These are phyloP conservation scores for Crematogaster levior DNA, from an alignment of 2,888 invertebrate species.

Conservation along the genomic window DNA sequence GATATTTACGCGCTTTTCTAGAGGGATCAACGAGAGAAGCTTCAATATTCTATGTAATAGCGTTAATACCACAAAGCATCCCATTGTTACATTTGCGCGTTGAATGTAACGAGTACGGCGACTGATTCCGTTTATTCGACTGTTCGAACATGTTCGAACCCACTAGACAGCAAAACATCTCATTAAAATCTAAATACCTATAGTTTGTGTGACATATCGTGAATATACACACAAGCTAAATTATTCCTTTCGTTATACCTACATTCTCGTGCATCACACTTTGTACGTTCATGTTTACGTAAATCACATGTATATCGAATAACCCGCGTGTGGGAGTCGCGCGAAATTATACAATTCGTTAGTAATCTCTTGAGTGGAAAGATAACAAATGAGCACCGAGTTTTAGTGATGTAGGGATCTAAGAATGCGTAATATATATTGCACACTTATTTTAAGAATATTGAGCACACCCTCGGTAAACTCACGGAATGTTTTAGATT, in stretches of 20 bases:
- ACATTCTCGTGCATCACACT: slow-evolving; percentile 18
- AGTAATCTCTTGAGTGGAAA: not conserved
- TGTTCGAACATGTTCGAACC: slow-evolving; percentile 31
- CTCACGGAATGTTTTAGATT: not conserved
- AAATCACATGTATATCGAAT: slow-evolving; percentile 1
- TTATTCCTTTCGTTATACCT: slow-evolving; percentile 10
- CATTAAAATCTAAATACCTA: slow-evolving; percentile 56
- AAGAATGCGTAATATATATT: not conserved
- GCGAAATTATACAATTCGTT: not conserved
- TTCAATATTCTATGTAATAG: slow-evolving; percentile 43
- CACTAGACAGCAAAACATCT: slow-evolving; percentile 58
- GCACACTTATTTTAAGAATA: not conserved
- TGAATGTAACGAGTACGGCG: slow-evolving; percentile 59
- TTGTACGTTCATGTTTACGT: not conserved
- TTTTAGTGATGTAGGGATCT: not conserved
- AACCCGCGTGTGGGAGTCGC: not conserved
- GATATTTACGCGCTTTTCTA: slow-evolving; percentile 3
- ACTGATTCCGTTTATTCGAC: slow-evolving; percentile 60
- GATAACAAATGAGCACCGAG: not conserved
- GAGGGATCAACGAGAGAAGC: slow-evolving; percentile 37
- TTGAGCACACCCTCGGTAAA: not conserved
- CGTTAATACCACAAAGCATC: slow-evolving; percentile 65
- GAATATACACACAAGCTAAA: slow-evolving; percentile 20
- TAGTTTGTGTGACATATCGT: slow-evolving; percentile 44
- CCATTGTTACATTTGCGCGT: slow-evolving; percentile 55